Conservation (phyloP, 2,113 vertebrate species). For the Oryzias melastigma region DNA sequence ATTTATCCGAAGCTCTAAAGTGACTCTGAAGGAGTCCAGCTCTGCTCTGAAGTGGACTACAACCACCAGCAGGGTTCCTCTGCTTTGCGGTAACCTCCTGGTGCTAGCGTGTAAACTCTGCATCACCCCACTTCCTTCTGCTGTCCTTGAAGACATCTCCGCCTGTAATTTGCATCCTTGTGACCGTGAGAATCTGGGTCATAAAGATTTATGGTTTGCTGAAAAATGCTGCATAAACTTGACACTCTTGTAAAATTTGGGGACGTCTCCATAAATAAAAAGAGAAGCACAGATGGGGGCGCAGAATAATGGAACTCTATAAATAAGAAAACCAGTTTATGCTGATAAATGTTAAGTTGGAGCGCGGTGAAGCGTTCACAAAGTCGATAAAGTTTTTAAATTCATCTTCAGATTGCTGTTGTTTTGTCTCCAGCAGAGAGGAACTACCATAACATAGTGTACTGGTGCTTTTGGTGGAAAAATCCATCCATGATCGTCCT, state of each 20-base stretch:
- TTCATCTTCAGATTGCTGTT: too few relatives aligned
- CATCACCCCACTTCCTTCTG: background rate
- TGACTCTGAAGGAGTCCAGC: background rate
- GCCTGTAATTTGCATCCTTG: background rate
- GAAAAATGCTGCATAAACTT: slow-evolving; percentile 23
- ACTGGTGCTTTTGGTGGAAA: too few relatives aligned
- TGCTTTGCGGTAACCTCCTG: background rate
- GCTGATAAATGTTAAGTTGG: background rate
- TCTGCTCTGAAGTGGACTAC: too few relatives aligned
- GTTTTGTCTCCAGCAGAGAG: too few relatives aligned
- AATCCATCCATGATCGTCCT: too few relatives aligned
- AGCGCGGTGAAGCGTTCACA: too few relatives aligned
- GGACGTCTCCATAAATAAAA: slow-evolving; percentile 16
- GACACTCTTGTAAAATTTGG: slow-evolving; percentile 1
- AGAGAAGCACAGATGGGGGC: background rate
- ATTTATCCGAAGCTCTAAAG: slow-evolving; percentile 1
- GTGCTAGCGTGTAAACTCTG: background rate
- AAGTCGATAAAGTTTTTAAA: too few relatives aligned
- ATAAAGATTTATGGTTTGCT: slow-evolving; percentile 41
- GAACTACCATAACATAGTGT: too few relatives aligned
- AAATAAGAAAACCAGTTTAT: background rate
- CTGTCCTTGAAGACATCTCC: background rate
- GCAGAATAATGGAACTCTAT: background rate
- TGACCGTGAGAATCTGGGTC: slow-evolving; percentile 25
- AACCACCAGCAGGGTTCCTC: too few relatives aligned